These are phyloP conservation scores for Phyllotreta cruciferae DNA, from an alignment of 2,888 invertebrate genomes.

Conservation along the genomic window DNA sequence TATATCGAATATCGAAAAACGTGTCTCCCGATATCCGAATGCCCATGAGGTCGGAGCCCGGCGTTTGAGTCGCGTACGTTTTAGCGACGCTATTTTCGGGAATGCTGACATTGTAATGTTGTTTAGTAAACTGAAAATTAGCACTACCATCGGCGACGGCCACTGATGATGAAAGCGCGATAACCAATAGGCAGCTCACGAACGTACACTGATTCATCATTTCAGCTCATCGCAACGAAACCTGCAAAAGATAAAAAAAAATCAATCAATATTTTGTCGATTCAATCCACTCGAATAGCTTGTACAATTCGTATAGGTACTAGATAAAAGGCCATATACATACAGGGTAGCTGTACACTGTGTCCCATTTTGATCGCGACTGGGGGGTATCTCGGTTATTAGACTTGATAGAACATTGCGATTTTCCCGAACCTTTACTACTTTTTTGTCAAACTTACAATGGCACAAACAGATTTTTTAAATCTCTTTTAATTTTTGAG, in stretches of 20 bases:
- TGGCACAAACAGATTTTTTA: no score
- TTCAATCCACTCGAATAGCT: neutral
- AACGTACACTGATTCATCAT: conserved; percentile 55
- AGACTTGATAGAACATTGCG: no score
- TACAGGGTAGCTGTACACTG: no score
- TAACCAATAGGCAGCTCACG: conserved; percentile 56
- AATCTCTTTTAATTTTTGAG: no score
- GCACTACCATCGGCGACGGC: conserved; percentile 48
- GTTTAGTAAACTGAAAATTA: conserved; percentile 74
- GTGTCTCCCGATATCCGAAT: conserved; percentile 64
- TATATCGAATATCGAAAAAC: conserved; percentile 75
- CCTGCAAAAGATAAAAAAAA: conserved; percentile 50
- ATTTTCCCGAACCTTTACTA: no score
- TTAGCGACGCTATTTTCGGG: conserved; percentile 92
- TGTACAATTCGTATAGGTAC: neutral
- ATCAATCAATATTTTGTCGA: neutral
- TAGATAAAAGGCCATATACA: no score
- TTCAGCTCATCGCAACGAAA: conserved; percentile 57
- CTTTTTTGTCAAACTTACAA: no score
- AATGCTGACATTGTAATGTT: conserved; percentile 86
- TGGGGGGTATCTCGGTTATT: no score
- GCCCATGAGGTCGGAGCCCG: conserved; percentile 82
- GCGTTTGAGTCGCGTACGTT: conserved; percentile 78
- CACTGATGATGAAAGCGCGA: conserved; percentile 47
- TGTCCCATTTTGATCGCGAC: no score